Percentiles rank a stretch among this genome's conserved stretches.
Conservation (phyloP, 2,888 invertebrate species). For the Epinotia nisella region DNA sequence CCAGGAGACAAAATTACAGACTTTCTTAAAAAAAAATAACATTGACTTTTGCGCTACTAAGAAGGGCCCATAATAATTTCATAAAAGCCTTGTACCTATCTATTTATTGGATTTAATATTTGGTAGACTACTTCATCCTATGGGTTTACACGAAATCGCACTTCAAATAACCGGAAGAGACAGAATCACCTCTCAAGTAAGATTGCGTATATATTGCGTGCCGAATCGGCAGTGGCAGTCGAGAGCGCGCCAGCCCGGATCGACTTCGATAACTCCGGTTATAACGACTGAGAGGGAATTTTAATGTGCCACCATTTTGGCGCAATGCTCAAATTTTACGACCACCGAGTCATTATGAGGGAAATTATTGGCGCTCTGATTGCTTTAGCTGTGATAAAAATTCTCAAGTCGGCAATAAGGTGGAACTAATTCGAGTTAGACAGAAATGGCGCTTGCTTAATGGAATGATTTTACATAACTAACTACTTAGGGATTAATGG, state of each 20-base stretch:
- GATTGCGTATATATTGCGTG: neutral
- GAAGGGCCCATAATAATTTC: too few species aligned
- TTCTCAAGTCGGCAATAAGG: slow-evolving; percentile 84
- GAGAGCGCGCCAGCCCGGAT: slow-evolving; percentile 58
- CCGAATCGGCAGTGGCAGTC: slow-evolving; percentile 47
- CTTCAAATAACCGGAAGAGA: too few species aligned
- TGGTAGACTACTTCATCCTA: too few species aligned
- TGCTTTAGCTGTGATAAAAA: slow-evolving; percentile 84
- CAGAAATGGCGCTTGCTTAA: slow-evolving; percentile 68
- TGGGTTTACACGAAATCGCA: too few species aligned
- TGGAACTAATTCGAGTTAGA: slow-evolving; percentile 82
- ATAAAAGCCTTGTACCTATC: too few species aligned
- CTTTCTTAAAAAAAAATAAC: too few species aligned
- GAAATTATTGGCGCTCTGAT: slow-evolving; percentile 85
- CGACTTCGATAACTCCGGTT: slow-evolving; percentile 80
- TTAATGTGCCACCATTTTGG: slow-evolving; percentile 85
- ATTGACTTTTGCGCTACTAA: too few species aligned
- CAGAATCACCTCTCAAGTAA: neutral
- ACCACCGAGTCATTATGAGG: slow-evolving; percentile 83
- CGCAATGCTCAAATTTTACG: slow-evolving; percentile 85
- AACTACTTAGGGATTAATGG: slow-evolving; percentile 42
- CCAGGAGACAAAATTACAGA: too few species aligned
- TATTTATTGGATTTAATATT: too few species aligned
- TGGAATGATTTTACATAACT: slow-evolving; percentile 52
- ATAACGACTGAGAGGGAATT: slow-evolving; percentile 85